Conservation (phyloP, 2,797 vertebrate species). For the Amniataba percoides region DNA sequence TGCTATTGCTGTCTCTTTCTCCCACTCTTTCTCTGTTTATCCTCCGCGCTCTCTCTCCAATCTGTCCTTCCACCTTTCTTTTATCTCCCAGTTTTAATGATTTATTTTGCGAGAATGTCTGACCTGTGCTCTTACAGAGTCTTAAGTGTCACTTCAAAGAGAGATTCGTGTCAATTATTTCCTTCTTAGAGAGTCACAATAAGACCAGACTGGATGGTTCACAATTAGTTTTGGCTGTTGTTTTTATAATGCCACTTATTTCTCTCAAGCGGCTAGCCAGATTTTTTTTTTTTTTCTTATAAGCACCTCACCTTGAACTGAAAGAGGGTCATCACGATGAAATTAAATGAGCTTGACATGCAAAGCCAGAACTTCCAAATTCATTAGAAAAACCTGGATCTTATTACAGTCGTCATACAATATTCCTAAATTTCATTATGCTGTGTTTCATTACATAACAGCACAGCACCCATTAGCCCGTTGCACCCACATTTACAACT, state of each 20-base stretch:
- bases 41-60: constrained; percentile 31
- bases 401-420: constrained; percentile 59
- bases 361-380: constrained; percentile 40
- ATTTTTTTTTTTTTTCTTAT: background rate
- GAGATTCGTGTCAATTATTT: constrained; percentile 54
- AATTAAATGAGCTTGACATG: constrained; percentile 50
- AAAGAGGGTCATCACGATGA: constrained; percentile 29
- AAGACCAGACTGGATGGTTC: constrained; percentile 26
- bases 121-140: constrained; percentile 50
- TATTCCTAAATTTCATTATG: constrained; percentile 74
- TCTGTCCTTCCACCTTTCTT: constrained; percentile 59
- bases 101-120: constrained; percentile 62
- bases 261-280: constrained; percentile 22
- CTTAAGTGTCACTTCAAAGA: constrained; percentile 63
- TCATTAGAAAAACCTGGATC: constrained; percentile 51
- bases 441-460: constrained; percentile 77
- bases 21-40: constrained; percentile 46
- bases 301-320: constrained; percentile 31
- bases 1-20: constrained; percentile 49
- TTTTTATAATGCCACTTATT: constrained; percentile 19
- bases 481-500: constrained; percentile 77
- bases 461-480: constrained; percentile 71
- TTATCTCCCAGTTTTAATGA: constrained; percentile 71
- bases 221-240: constrained; percentile 30
- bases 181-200: constrained; percentile 20